A percentile compares a stretch with the other conserved stretches of the same genome.
These are phyloP conservation scores for Formicarius rufipectus DNA, from an alignment of 2,113 vertebrate species.

Conservation along the genomic window DNA sequence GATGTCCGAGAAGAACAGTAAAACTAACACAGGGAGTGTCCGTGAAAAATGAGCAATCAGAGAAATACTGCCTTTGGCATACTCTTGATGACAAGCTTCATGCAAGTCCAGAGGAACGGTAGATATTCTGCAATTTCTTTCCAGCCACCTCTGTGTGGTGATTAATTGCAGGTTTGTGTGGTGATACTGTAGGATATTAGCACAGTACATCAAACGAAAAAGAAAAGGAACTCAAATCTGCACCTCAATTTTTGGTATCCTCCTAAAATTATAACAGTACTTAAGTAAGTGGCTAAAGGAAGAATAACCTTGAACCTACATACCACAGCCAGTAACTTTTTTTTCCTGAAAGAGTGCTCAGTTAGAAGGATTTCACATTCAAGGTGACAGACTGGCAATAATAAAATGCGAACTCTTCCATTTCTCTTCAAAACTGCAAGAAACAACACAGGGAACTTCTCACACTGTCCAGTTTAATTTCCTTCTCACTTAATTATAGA, in stretches of 20 bases:
- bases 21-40: neutral
- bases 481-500: slow-evolving; percentile 49
- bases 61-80: neutral
- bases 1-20: neutral
- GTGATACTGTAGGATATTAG: neutral
- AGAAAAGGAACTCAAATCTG: too few relatives aligned
- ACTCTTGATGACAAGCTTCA: neutral
- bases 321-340: neutral
- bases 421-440: slow-evolving; percentile 9
- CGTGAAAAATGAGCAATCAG: neutral
- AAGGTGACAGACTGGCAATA: slow-evolving; percentile 11
- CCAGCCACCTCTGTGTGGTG: fast-evolving
- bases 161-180: neutral
- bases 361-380: neutral
- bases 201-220: neutral
- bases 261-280: neutral
- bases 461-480: slow-evolving; percentile 56
- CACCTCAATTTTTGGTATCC: neutral
- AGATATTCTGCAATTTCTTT: neutral
- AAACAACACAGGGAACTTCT: slow-evolving; percentile 41
- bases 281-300: neutral
- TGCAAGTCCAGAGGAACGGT: neutral
- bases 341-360: neutral
- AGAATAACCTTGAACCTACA: neutral
- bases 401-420: slow-evolving; percentile 1